Base-by-base conservation (phyloP, 1,140 invertebrate species). In the Neotoxoptera formosana region DNA sequence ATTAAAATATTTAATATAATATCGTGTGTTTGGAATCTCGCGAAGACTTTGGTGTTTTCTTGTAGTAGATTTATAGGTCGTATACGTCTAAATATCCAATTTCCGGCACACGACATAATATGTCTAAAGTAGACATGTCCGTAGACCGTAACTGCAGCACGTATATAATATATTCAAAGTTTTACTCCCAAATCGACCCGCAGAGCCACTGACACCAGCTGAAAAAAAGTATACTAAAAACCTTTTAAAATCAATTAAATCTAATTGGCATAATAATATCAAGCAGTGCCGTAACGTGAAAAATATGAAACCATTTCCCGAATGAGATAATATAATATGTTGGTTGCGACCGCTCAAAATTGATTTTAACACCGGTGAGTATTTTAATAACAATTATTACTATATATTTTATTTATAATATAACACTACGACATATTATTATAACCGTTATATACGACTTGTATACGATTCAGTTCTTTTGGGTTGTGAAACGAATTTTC, bases 11-110 rank as follows among this genome's bases (percentile, higher is more conserved):
- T 17, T 51, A n/a, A n/a, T n/a, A n/a, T n/a, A n/a, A n/a, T n/a
- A n/a, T n/a, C n/a, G 56, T 60, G 56, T 60, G 4, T 60, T 30
- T 30, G 25, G 56, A 11, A 60, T 30, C 9, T 21, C 2, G 9
- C 30, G 3, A 60, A n/a, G n/a, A n/a, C 56, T 30, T 60, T 4
- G 2, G 14, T n/a, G 30, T 8, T 14, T 60, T 60, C 0, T 8
- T 60, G 11, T 60, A 60, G 30, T 60, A 60, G n/a, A n/a, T n/a
- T n/a, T n/a, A n/a, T n/a, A n/a, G n/a, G n/a, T 60, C 9, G n/a
- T 30, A 60, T 14, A 36, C 25, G 89, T 90, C 34, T 60, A 56
- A 47, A 87, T 87, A 25, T 87, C 45, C 84, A 87, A 87, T 87
- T 87, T 87, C 84, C 84, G 36, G 45, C 41, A 48, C 20, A 60